These are phyloP conservation scores for Plestiodon gilberti DNA, from an alignment of 2,113 vertebrate genomes.

Conservation along the genomic window DNA sequence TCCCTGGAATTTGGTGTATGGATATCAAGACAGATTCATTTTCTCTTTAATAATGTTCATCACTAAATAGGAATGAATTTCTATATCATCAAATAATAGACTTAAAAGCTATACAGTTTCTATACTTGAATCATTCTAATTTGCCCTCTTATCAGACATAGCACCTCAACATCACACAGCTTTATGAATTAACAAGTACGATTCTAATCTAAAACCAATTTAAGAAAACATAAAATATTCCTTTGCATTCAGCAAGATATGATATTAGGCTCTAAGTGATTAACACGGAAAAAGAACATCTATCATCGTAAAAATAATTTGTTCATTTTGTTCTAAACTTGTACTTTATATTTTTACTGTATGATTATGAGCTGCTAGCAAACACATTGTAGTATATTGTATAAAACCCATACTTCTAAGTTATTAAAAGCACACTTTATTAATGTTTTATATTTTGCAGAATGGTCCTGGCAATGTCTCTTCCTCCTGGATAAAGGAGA, in stretches of 20 bases:
- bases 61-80: slow-evolving; percentile 15
- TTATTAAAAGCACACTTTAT: not conserved
- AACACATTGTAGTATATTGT: not conserved
- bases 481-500: too few species aligned
- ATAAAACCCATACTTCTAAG: not conserved
- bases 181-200: not conserved
- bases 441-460: not conserved
- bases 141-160: not conserved
- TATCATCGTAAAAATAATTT: not conserved
- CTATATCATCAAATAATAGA: not conserved
- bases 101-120: slow-evolving; percentile 1
- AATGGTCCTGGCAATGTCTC: not conserved
- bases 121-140: slow-evolving; percentile 6
- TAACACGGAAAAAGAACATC: not conserved
- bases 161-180: not conserved
- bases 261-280: not conserved
- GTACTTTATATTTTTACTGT: not conserved
- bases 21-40: slow-evolving; percentile 17
- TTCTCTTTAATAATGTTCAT: slow-evolving; percentile 19
- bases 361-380: not conserved
- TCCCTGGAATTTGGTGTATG: not conserved
- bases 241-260: not conserved
- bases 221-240: slow-evolving; percentile 10
- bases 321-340: slow-evolving; percentile 7
- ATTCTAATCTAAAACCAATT: slow-evolving; percentile 30